Evolutionary conservation across 2,113 vertebrate species (phyloP).

Genomic region (Phodopus roborovskii): DNA sequence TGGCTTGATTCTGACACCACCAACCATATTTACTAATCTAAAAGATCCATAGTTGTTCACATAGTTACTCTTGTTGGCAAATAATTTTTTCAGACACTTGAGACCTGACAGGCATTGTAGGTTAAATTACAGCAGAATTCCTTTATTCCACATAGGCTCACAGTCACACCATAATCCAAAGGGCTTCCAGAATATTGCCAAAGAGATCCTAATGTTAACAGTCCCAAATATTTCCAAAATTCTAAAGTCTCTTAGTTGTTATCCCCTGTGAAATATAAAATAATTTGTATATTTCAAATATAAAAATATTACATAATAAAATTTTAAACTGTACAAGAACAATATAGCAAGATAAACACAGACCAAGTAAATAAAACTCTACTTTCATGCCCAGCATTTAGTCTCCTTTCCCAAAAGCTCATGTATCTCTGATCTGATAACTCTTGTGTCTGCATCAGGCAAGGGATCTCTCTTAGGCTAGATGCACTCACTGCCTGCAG

Average conservation of each 20-base stretch:
- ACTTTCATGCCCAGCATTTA: background rate
- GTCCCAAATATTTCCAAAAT: background rate
- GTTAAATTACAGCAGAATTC: background rate
- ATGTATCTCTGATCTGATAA: background rate
- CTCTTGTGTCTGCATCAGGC: background rate
- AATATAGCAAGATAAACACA: background rate
- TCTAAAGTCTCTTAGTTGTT: background rate
- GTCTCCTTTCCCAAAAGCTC: background rate
- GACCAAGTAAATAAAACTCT: background rate
- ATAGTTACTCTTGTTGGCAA: background rate
- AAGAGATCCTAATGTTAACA: background rate
- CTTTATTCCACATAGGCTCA: background rate
- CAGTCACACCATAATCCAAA: background rate
- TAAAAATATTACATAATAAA: background rate
- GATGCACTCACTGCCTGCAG: too few relatives aligned
- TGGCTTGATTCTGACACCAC: background rate
- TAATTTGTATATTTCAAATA: background rate
- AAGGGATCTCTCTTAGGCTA: background rate
- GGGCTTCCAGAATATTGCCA: background rate
- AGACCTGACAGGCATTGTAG: background rate
- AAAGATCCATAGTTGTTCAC: background rate
- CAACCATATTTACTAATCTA: background rate
- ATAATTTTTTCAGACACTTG: background rate
- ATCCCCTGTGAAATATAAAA: background rate
- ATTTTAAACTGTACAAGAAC: background rate